Evolutionary conservation across 1,140 invertebrate species (phyloP).

Genomic region (Meloidogyne chitwoodi): DNA sequence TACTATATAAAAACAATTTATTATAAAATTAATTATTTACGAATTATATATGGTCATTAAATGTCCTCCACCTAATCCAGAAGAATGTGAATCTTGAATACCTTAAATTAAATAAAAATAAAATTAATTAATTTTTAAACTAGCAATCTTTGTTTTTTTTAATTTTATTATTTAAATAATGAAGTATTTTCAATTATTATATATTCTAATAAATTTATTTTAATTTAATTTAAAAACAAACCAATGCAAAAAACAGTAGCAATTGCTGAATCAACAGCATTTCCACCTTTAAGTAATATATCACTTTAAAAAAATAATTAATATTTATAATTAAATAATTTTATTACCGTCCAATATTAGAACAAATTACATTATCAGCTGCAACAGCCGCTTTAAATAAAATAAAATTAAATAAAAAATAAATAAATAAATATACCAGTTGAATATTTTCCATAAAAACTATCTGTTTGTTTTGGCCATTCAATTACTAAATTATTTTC

Average conservation of each 20-base stretch:
- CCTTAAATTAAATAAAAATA: not conserved
- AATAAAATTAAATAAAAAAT: too few relatives aligned
- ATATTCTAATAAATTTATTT: too few relatives aligned
- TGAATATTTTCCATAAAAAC: not conserved
- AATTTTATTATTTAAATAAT: too few relatives aligned
- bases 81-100: constrained; percentile 72
- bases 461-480: not conserved
- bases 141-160: too few relatives aligned
- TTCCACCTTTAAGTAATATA: constrained; percentile 73
- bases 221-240: constrained; percentile 64
- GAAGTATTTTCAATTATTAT: too few relatives aligned
- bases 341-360: constrained; percentile 51
- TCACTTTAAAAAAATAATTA: constrained; percentile 49
- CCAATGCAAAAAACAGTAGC: constrained; percentile 80
- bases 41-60: constrained; percentile 75
- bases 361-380: constrained; percentile 52
- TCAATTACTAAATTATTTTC: not conserved
- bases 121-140: too few relatives aligned
- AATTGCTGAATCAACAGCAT: constrained; percentile 80
- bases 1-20: constrained; percentile 23
- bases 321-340: not conserved
- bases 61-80: constrained; percentile 81
- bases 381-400: constrained; percentile 47
- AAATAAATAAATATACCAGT: too few relatives aligned
- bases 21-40: constrained; percentile 42